Evolutionary conservation across 2,888 invertebrate genomes (phyloP).

Genomic region (Meliscaeva auricollis): DNA sequence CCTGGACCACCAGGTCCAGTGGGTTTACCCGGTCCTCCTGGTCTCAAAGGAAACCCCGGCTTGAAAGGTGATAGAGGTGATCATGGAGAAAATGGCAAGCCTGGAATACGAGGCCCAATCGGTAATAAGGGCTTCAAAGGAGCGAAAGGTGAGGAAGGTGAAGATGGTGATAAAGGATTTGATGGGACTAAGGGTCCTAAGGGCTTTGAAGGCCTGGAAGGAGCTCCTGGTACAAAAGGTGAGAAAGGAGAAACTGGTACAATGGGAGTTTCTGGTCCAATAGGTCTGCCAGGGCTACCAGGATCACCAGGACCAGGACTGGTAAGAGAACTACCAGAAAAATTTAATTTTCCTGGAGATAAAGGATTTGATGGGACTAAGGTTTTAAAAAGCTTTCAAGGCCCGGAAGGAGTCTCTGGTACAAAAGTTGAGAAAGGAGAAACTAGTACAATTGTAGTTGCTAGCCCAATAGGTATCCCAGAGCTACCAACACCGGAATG

Average conservation of each 20-base stretch:
- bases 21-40: constrained; percentile 49
- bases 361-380: no score
- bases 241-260: no score
- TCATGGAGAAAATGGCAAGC: constrained; percentile 6
- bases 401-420: no score
- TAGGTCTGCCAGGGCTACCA: constrained; percentile 21
- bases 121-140: constrained; percentile 10
- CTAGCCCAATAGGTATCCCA: no score
- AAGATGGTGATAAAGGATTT: neutral
- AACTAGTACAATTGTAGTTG: no score
- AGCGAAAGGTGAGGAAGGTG: neutral
- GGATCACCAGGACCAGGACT: constrained; percentile 25
- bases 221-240: constrained; percentile 1
- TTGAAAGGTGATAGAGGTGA: neutral
- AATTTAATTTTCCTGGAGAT: no score
- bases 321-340: no score
- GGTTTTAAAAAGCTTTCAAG: no score
- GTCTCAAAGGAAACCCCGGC: constrained; percentile 36
- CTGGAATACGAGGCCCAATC: neutral
- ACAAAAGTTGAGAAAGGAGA: no score
- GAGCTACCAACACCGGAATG: no score
- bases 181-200: neutral
- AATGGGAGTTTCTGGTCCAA: constrained; percentile 1
- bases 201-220: neutral
- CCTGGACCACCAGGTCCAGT: constrained; percentile 39